These are phyloP conservation scores for Loriculus beryllinus DNA, from an alignment of 2,797 vertebrate species.

Conservation along the genomic window DNA sequence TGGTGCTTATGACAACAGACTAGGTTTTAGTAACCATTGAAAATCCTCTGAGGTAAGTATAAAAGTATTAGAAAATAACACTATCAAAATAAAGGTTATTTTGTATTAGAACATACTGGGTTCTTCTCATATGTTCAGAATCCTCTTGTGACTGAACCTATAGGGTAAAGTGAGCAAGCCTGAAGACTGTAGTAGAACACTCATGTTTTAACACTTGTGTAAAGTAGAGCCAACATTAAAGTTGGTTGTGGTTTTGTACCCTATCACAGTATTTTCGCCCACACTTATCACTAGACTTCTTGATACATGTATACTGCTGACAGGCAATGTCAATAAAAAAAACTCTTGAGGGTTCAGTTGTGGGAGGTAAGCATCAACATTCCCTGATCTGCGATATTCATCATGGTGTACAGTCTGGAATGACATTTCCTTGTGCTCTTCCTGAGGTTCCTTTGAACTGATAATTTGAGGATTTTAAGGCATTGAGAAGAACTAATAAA, in stretches of 20 bases:
- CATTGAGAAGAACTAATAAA: background rate
- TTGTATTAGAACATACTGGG: background rate
- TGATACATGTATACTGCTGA: background rate
- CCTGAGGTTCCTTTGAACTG: background rate
- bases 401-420: background rate
- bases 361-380: background rate
- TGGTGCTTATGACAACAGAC: background rate
- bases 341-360: accelerated
- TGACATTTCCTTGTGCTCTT: background rate
- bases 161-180: background rate
- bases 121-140: background rate
- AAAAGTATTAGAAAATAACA: background rate
- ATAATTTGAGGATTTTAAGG: background rate
- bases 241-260: background rate
- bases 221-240: background rate
- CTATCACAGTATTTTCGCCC: background rate
- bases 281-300: background rate
- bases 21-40: background rate
- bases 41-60: background rate
- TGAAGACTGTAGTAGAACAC: background rate
- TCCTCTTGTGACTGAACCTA: background rate
- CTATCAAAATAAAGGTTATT: background rate
- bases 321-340: background rate
- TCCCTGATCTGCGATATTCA: background rate
- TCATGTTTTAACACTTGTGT: background rate